These are phyloP conservation scores for Neodiprion pinetum DNA, from an alignment of 1,140 invertebrate species.

Conservation along the genomic window DNA sequence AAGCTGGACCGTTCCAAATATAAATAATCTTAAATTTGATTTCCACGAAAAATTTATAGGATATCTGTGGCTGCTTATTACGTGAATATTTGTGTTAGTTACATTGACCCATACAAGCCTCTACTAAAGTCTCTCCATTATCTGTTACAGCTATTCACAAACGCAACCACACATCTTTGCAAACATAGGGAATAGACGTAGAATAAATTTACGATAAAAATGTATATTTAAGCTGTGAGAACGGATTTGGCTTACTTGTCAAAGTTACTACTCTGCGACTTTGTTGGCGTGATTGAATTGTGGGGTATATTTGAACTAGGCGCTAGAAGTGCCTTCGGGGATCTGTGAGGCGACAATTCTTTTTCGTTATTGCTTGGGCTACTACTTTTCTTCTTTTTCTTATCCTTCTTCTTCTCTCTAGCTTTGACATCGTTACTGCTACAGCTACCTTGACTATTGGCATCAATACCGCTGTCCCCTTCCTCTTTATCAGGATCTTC, in stretches of 20 bases:
- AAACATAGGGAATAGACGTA: too few species aligned
- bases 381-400: conserved; percentile 77
- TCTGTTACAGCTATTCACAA: too few species aligned
- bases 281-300: conserved; percentile 39
- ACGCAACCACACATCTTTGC: too few species aligned
- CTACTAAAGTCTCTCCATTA: too few species aligned
- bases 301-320: conserved; percentile 35
- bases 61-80: too few species aligned
- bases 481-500: conserved; percentile 74
- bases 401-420: conserved; percentile 73
- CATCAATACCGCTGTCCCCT: conserved; percentile 86
- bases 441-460: conserved; percentile 84
- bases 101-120: too few species aligned
- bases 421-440: conserved; percentile 78
- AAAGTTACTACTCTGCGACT: conserved; percentile 36
- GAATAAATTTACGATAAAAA: too few species aligned
- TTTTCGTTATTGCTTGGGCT: conserved; percentile 46
- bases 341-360: conserved; percentile 50
- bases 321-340: conserved; percentile 38
- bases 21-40: too few species aligned
- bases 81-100: too few species aligned
- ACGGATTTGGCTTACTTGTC: conserved; percentile 47
- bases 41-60: too few species aligned
- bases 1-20: too few species aligned
- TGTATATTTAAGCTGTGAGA: too few species aligned